These are phyloP conservation scores for Atethmia centrago DNA, from an alignment of 2,888 invertebrate species.

Conservation along the genomic window DNA sequence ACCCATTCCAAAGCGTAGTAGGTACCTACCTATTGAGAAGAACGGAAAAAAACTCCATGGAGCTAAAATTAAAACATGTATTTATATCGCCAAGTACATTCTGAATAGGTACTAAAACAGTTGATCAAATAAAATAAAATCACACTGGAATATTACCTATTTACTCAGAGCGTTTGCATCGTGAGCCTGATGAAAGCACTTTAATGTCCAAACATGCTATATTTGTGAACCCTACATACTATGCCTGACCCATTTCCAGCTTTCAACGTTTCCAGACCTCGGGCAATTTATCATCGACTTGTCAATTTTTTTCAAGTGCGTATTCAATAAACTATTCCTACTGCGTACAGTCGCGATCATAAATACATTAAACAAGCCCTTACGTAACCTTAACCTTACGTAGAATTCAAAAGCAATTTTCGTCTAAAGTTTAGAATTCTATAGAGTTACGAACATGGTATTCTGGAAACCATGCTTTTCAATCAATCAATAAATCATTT, in stretches of 20 bases:
- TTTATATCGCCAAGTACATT: not conserved
- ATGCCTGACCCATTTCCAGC: constrained; percentile 37
- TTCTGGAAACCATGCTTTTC: not conserved
- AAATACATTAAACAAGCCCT: too few species aligned
- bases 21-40: too few species aligned
- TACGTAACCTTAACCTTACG: too few species aligned
- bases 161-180: constrained; percentile 22
- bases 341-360: not conserved
- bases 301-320: constrained; percentile 35
- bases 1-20: too few species aligned
- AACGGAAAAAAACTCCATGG: too few species aligned
- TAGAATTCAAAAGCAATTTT: too few species aligned
- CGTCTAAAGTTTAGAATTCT: too few species aligned
- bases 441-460: not conserved
- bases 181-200: constrained; percentile 30
- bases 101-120: not conserved
- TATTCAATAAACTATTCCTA: constrained; percentile 47
- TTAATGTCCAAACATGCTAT: constrained; percentile 45
- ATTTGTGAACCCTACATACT: constrained; percentile 26
- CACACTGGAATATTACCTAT: constrained; percentile 7
- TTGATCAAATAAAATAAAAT: constrained; percentile 19
- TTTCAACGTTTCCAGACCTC: constrained; percentile 7
- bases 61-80: too few species aligned
- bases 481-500: too few species aligned
- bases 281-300: constrained; percentile 10